Conservation (phyloP, 2,888 invertebrate genomes). For the Drosophila algonquin region DNA sequence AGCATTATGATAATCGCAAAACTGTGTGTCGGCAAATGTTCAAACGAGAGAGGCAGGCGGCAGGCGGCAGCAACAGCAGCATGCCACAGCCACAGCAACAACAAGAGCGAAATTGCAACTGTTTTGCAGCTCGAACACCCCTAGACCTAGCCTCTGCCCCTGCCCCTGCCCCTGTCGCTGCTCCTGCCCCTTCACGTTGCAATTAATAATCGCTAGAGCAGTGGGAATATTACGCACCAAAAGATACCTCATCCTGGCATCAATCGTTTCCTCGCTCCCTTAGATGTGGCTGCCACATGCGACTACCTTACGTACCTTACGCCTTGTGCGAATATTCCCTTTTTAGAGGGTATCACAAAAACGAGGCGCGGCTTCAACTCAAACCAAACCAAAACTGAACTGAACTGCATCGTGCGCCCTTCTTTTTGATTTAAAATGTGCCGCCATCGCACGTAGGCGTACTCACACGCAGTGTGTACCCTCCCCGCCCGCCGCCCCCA, state of each 20-base stretch:
- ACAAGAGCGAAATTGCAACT: constrained; percentile 67
- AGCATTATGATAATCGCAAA: constrained; percentile 73
- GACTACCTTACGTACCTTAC: not conserved
- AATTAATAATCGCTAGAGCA: constrained; percentile 70
- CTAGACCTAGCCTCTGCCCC: not conserved
- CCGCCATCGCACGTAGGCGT: constrained; percentile 72
- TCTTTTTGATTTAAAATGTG: constrained; percentile 77
- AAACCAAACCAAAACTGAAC: constrained; percentile 25
- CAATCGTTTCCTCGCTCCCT: not conserved
- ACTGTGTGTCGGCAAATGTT: constrained; percentile 63
- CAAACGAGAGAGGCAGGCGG: constrained; percentile 41
- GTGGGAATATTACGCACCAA: constrained; percentile 41
- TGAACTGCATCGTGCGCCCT: constrained; percentile 66
- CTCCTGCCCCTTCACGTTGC: constrained; percentile 53
- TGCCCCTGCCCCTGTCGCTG: no score
- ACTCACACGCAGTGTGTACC: constrained; percentile 59
- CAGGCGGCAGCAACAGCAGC: not conserved
- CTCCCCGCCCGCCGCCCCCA: not conserved
- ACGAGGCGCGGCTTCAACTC: constrained; percentile 38
- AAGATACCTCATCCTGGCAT: not conserved
- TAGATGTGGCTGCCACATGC: not conserved
- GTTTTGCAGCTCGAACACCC: constrained; percentile 63
- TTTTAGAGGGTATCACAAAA: constrained; percentile 4
- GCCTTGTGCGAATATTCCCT: not conserved
- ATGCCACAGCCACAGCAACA: constrained; percentile 15